Conservation (phyloP, 2,797 vertebrate species). For the Pseudocheirus occidentalis region DNA sequence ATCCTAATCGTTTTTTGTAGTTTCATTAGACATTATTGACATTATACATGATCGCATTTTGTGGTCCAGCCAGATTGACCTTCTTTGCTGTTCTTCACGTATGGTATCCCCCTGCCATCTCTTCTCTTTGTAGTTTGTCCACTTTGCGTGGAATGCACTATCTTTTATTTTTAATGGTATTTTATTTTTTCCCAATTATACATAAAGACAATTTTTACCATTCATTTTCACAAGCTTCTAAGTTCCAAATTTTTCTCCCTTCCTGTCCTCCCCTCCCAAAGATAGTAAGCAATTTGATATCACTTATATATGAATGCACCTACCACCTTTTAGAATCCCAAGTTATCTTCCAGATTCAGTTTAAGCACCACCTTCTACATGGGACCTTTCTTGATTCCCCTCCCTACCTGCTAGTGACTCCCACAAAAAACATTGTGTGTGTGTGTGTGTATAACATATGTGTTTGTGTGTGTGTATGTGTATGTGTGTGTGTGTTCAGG, state of each 20-base stretch:
- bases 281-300: not conserved
- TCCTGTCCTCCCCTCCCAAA: not conserved
- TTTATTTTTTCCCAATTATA: not conserved
- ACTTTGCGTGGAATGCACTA: not conserved
- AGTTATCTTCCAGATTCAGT: not conserved
- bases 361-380: not conserved
- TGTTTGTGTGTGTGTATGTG: not conserved
- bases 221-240: not conserved
- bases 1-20: not conserved
- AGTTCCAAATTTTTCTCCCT: not conserved
- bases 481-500: not conserved
- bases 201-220: not conserved
- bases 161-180: not conserved
- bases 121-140: not conserved
- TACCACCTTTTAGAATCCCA: not conserved
- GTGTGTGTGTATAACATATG: too few species aligned
- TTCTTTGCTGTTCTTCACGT: not conserved
- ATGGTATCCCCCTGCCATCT: not conserved
- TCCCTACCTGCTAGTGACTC: not conserved
- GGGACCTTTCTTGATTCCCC: not conserved
- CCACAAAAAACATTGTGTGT: not conserved
- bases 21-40: not conserved
- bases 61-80: not conserved
- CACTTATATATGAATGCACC: not conserved
- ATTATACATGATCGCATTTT: not conserved